Evolutionary conservation across 1,140 invertebrate species (phyloP), one percentile per base, ranked within the genome.

Genomic region (Drosophila tsacasi): DNA sequence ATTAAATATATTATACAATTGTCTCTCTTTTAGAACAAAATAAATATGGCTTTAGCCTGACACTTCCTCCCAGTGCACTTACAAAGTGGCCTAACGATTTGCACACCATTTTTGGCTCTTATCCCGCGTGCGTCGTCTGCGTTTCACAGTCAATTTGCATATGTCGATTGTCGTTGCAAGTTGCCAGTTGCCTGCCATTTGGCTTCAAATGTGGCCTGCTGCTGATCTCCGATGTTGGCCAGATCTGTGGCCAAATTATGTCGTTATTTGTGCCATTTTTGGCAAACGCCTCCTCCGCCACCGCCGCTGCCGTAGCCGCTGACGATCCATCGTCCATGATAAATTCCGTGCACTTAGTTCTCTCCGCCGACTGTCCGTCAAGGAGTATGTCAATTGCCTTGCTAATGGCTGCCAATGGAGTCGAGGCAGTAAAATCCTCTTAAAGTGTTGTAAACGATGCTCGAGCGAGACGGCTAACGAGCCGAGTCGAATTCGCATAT

Each of bases 191-290:
- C 40, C 62, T 76, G 71, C 52, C 67, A 74, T 72, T 74, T 72
- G 54, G 59, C 65, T 65, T 32, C 25, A 66, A 65, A 67, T 65
- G 60, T 30, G 44, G 44, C 32, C 32, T 39, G 55, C 57, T 69
- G 69, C 66, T 73, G 69, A 73, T 63, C 59, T 59, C 21, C 50
- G 76, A 77, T 65, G 67, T 64, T 86, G 79, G 76, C 44, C 40
- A 59, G 76, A 83, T 87, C 84, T 81, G 19, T 71, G 68, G 40
- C 67, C 81, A 89, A 87, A 87, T 87, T 87, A 87, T 87, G 84
- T 87, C 84, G 84, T 87, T 87, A 87, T 89, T 87, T 87, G 84
- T 87, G 81, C 84, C 84, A 87, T 87, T 87, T 87, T 87, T 89
- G 84, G 84, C 83, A 86, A 86, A 65, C 46, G 52, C 55, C 40